Evolutionary conservation across 2,113 vertebrate genomes (phyloP).

Genomic region (Psephotus haematonotus): DNA sequence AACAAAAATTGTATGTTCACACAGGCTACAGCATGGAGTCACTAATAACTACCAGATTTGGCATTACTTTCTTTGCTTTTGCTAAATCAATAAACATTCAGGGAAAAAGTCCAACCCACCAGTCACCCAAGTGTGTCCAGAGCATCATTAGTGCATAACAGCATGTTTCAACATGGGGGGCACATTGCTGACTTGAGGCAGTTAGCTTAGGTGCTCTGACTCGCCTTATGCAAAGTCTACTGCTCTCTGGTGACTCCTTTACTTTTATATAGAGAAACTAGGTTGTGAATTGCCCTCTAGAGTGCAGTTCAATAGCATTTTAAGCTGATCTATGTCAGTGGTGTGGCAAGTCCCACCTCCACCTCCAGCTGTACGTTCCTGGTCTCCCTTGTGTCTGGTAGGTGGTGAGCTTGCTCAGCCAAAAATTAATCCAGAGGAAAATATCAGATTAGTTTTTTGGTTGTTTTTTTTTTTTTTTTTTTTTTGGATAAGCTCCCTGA

Average conservation of each 20-base stretch:
- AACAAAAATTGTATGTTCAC: not conserved
- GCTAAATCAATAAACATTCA: constrained; percentile 46
- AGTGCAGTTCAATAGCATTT: constrained; percentile 28
- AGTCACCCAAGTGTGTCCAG: constrained; percentile 1
- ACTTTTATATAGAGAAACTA: constrained; percentile 42
- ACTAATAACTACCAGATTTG: constrained; percentile 54
- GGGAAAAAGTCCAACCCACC: not conserved
- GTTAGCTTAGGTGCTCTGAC: constrained; percentile 1
- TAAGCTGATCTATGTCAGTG: constrained; percentile 24
- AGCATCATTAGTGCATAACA: not conserved
- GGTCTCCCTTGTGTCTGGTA: not conserved
- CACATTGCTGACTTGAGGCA: not conserved
- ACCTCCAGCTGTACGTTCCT: constrained; percentile 12
- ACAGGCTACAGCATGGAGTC: not conserved
- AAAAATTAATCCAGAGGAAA: not conserved
- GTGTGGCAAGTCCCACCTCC: constrained; percentile 33
- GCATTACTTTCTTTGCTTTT: not conserved
- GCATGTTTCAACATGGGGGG: constrained; percentile 12
- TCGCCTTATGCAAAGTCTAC: not conserved
- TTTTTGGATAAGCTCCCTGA: not conserved
- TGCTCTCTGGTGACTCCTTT: constrained; percentile 48
- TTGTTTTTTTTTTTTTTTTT: not conserved
- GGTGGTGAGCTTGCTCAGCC: not conserved
- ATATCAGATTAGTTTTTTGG: not conserved
- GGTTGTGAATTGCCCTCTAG: constrained; percentile 15